Conservation (phyloP, 2,888 invertebrate species). For the Glyphotaelius pellucidus region DNA sequence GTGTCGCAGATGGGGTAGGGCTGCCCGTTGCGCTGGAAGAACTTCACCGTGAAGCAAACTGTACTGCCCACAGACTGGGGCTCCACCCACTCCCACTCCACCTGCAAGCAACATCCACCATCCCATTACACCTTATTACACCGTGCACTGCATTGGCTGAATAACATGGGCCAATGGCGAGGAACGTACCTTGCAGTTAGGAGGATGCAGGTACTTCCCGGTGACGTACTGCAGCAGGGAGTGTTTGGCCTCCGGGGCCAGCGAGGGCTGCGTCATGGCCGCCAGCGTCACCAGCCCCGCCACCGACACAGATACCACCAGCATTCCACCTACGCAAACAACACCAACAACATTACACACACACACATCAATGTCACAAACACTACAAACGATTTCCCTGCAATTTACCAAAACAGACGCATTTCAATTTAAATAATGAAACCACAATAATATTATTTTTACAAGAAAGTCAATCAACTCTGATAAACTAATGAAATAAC, state of each 20-base stretch:
- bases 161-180: neutral
- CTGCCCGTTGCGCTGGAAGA: conserved; percentile 94
- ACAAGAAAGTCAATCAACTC: neutral
- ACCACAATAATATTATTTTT: neutral
- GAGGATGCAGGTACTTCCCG: conserved; percentile 92
- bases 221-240: conserved; percentile 94
- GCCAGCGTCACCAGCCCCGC: conserved; percentile 93
- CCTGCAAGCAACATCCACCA: conserved; percentile 70
- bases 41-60: conserved; percentile 93
- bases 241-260: conserved; percentile 93
- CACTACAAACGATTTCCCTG: neutral
- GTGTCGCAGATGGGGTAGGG: conserved; percentile 96
- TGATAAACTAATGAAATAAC: neutral
- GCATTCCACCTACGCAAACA: conserved; percentile 84
- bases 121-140: neutral
- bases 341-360: neutral
- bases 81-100: conserved; percentile 94
- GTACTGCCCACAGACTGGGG: conserved; percentile 93
- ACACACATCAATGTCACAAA: neutral
- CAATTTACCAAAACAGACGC: neutral
- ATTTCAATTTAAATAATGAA: neutral
- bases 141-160: too few species aligned
- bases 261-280: conserved; percentile 93
- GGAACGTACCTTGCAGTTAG: conserved; percentile 84
- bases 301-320: conserved; percentile 92